Evolutionary conservation across 2,888 invertebrate genomes (phyloP), one percentile per base, ranked within the genome.

Genomic region (Copidosoma aretas): DNA sequence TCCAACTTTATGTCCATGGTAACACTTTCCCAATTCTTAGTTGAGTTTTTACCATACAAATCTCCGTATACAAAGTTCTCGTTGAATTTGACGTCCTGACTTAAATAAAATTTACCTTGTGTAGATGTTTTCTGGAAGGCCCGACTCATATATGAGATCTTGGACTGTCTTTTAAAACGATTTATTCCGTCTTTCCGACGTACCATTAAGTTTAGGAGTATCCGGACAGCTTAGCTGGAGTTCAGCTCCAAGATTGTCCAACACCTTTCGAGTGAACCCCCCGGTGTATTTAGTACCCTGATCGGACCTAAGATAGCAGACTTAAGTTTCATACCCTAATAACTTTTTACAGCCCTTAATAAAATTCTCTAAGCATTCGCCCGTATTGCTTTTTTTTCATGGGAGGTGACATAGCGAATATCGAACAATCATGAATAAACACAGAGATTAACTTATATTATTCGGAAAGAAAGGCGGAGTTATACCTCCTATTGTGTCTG

Each of bases 151-250:
- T 8, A 32, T 32, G 32, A 32, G 32, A 32, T 32, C 32, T 32
- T 32, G 32, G 8, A 21, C 52, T 22, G 19, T 52, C 22, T 52
- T 52, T 14, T 52, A 21, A 22, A 19, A 21, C 1, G 52, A 21
- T 22, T 52, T 53, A 41, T 71, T 71, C 21, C 59, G 39, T 22
- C 62, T 67, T 43, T 71, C 63, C 1, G 68, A 54, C 1, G 67
- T 64, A 10, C 66, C 67, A 32, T 69, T 71, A 51, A 67, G n/a
- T 53, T 69, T 56, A 1, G 67, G 69, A 0, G 64, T 70, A 41
- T 72, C 49, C 0, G 67, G 72, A 54, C 64, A 69, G 19, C 64
- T 53, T 10, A 24, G 25, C 25, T 52, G 52, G 22, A 21, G 52
- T 17, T 54, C 25, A 54, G 54, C 54, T 17, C 15, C 25, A 14